Percentiles rank a stretch among this genome's conserved stretches.
phyloP scores from a whole-genome alignment of 2,797 vertebrate genomes.

The Anguilla anguilla region DNA sequence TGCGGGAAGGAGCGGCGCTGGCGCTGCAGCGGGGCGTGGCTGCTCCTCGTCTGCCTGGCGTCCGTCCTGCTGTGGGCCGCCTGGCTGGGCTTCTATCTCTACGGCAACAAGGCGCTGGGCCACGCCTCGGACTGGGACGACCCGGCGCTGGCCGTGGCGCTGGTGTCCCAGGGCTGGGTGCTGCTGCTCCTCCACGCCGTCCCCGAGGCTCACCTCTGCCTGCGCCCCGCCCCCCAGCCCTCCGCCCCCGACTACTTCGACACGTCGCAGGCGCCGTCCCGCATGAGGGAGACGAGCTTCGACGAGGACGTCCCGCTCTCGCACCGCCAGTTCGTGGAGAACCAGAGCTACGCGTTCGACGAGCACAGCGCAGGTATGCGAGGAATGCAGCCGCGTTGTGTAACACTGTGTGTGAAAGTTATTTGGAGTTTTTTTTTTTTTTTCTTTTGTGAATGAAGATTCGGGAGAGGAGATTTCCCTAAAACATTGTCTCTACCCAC shows the following conservation, averaged over 20 bases:
- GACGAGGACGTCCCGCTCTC: constrained; percentile 93
- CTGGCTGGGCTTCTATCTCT: constrained; percentile 95
- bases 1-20: constrained; percentile 90
- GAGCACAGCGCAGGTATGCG: constrained; percentile 80
- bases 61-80: constrained; percentile 90
- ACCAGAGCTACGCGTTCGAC: constrained; percentile 92
- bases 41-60: constrained; percentile 83
- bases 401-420: not conserved
- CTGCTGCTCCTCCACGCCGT: constrained; percentile 91
- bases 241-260: constrained; percentile 94
- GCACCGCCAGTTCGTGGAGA: constrained; percentile 91
- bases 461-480: constrained; percentile 1
- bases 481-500: not conserved
- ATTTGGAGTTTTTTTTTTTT: not conserved
- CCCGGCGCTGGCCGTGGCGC: constrained; percentile 86
- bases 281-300: constrained; percentile 93
- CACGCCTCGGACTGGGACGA: constrained; percentile 85
- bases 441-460: not conserved
- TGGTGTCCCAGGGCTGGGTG: constrained; percentile 92
- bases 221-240: constrained; percentile 86
- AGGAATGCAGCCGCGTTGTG: not conserved
- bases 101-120: constrained; percentile 80
- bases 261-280: constrained; percentile 88
- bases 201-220: constrained; percentile 87
- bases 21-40: constrained; percentile 86